Evolutionary conservation across 2,888 invertebrate genomes (phyloP).

Genomic region (Diarsia rubi): DNA sequence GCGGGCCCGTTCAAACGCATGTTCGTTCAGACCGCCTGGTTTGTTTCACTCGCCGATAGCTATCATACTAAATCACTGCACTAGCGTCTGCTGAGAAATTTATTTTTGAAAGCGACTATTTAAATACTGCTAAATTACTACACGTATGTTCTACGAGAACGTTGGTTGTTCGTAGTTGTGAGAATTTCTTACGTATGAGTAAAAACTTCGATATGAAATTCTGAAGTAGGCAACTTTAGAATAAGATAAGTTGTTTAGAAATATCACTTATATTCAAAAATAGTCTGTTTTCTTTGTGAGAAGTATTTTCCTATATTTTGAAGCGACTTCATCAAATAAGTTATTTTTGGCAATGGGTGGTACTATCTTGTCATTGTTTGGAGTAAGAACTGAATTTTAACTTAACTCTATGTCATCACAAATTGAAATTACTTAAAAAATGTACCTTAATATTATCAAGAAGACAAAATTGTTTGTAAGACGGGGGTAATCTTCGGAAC

Average conservation of each 20-base stretch:
- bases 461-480: too few relatives aligned
- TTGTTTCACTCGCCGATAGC: conserved; percentile 83
- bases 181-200: conserved; percentile 7
- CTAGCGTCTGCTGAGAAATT: conserved; percentile 73
- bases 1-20: conserved; percentile 34
- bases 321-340: neutral
- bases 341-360: neutral
- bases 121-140: conserved; percentile 63
- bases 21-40: conserved; percentile 74
- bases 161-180: conserved; percentile 26
- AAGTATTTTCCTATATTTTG: neutral
- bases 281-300: neutral
- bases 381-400: too few relatives aligned
- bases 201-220: neutral
- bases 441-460: too few relatives aligned
- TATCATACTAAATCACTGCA: conserved; percentile 84
- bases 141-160: conserved; percentile 25
- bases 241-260: neutral
- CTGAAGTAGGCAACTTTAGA: too few relatives aligned
- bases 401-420: too few relatives aligned
- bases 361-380: neutral
- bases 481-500: too few relatives aligned
- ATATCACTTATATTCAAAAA: neutral
- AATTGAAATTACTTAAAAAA: neutral
- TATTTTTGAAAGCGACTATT: conserved; percentile 78